Base-by-base conservation (phyloP, 2,888 invertebrate genomes). In the Lycophotia porphyrea region DNA sequence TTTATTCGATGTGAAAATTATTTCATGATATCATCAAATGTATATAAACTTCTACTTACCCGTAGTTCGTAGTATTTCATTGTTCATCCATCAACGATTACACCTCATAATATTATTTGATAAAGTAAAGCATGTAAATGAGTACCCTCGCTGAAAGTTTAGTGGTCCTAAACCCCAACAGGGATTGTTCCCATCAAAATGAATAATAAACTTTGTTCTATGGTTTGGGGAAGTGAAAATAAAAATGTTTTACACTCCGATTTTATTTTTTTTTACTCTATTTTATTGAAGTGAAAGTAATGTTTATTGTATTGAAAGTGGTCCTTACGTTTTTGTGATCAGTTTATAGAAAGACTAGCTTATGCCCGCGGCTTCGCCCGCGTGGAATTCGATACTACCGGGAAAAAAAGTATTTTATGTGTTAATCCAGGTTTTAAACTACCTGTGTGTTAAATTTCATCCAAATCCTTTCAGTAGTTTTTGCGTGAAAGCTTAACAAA, bases 171-270 rank as follows among this genome's bases (percentile, higher is more conserved):
- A 78, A 66, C 60, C 74, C 69, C 49, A 72, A 58, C 81, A 78
- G 69, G 69, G 63, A 74, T 78, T 74, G 69, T 85, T 67, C 31
- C 69, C 74, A 74, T 85, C 73, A 77, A 74, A 82, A 85, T 78
- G 77, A 71, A 81, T 82, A 82, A 71, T 81, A 77, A 83, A 85
- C 68, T 71, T 65, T 63, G n/a, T 39, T 81, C 78, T 52, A 70
- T 63, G 68, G 71, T 81, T 71, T 76, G 47, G 64, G 61, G 73
- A 74, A 81, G 64, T 78, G 52, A 77, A 71, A 78, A 68, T 85
- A 77, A 85, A 73, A 73, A 58, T 58, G 60, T 67, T 66, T 63
- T 15, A 74, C 36, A 69, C 27, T 11, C 13, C 18, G 21, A 42
- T 81, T 71, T 84, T 61, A 61, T 71, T 55, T 1, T 39, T 52